Evolutionary conservation across 2,797 vertebrate genomes (phyloP).

Genomic region (Semaprochilodus insignis): DNA sequence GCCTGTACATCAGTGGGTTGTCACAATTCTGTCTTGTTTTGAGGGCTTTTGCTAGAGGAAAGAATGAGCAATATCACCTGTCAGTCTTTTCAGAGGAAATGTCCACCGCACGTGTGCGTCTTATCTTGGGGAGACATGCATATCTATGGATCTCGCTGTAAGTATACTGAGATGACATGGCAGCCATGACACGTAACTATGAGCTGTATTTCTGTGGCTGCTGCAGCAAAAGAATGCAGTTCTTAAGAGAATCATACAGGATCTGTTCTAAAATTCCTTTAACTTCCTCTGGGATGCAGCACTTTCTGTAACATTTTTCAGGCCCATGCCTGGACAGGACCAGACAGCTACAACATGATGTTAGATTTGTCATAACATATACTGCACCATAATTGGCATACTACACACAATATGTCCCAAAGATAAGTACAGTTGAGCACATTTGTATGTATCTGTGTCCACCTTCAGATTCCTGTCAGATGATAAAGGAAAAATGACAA

Average conservation of each 20-base stretch:
- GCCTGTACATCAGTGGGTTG: conserved; percentile 32
- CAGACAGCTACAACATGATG: too few relatives aligned
- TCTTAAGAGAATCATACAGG: neutral
- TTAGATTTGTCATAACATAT: too few relatives aligned
- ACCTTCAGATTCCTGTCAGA: neutral
- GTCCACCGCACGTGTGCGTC: neutral
- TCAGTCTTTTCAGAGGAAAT: conserved; percentile 9
- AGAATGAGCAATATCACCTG: conserved; percentile 2
- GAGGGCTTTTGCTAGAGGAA: conserved; percentile 11
- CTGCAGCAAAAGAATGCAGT: neutral
- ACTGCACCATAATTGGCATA: too few relatives aligned
- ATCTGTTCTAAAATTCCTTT: neutral
- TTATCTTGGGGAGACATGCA: neutral
- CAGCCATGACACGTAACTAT: too few relatives aligned
- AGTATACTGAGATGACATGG: neutral
- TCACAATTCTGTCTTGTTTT: conserved; percentile 48
- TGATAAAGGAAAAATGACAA: neutral
- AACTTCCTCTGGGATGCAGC: neutral
- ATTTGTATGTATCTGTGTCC: neutral
- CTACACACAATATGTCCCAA: too few relatives aligned
- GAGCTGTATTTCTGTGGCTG: neutral
- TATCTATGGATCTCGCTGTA: neutral
- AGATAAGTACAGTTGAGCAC: too few relatives aligned
- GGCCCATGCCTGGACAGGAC: neutral
- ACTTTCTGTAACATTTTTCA: neutral